These are phyloP conservation scores for Drosophila buzzatii DNA, from an alignment of 2,888 invertebrate species.

Conservation along the genomic window DNA sequence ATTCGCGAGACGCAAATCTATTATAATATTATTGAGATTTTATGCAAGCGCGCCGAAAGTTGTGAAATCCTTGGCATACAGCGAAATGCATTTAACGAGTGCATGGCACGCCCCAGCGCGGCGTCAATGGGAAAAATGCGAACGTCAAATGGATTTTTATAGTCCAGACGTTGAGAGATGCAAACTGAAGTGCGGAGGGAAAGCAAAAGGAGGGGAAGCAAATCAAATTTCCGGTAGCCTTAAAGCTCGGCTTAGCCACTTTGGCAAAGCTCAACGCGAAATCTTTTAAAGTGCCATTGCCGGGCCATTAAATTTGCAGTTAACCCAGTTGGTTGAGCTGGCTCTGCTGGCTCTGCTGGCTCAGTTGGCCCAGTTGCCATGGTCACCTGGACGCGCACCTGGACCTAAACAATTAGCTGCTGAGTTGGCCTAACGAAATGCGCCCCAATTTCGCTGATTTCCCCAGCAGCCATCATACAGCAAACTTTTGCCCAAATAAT, in stretches of 20 bases:
- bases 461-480: conserved; percentile 45
- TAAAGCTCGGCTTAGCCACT: conserved; percentile 56
- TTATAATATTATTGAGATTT: conserved; percentile 73
- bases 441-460: conserved; percentile 68
- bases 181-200: not conserved
- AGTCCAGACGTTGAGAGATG: conserved; percentile 9
- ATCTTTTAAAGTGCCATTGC: conserved; percentile 33
- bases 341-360: conserved; percentile 4
- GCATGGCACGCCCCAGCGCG: conserved; percentile 9
- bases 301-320: conserved; percentile 48
- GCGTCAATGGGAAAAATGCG: conserved; percentile 40
- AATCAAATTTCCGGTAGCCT: conserved; percentile 71
- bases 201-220: conserved; percentile 32
- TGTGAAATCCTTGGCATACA: conserved; percentile 49
- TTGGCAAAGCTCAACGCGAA: conserved; percentile 37
- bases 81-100: conserved; percentile 59
- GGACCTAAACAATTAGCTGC: conserved; percentile 53
- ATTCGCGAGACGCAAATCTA: conserved; percentile 52
- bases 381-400: conserved; percentile 34
- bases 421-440: conserved; percentile 36
- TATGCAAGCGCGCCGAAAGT: conserved; percentile 50
- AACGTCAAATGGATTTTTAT: conserved; percentile 54
- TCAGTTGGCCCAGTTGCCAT: conserved; percentile 42
- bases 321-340: not conserved
- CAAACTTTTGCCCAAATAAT: conserved; percentile 59